Base-by-base conservation (phyloP, 2,113 vertebrate species). In the Pseudorhombus dupliciocellatus region DNA sequence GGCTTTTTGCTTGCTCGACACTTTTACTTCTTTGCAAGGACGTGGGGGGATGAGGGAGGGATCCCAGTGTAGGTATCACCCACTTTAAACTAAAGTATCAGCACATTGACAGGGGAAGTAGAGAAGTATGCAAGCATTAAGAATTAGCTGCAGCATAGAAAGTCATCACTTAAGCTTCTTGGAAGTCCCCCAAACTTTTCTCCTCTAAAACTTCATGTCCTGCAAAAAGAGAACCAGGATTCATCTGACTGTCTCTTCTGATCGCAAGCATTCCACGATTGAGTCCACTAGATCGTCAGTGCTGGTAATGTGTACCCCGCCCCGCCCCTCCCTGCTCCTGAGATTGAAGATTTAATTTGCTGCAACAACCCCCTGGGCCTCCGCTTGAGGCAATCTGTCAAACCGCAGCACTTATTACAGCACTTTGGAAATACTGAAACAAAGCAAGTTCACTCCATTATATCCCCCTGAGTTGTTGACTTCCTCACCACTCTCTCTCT, bases 371-470 rank as follows among this genome's bases (percentile, higher is more conserved):
- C 67, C 70, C 63, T 44, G 67, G 74, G 79, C 53, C 79, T 84
- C 70, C 54, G 54, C 76, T 71, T 63, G 52, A 81, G 76, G 81
- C 74, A 81, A 80, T 88, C 87, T 87, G 81, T 86, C 80, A 85
- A 86, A 89, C 79, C 28, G 50, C 80, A 80, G 84, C 74, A 79
- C 83, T 90, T 88, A 84, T 73, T 85, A 77, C 72, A 74, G 76
- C 79, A 76, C 83, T 85, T 65, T 84, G 66, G 71, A 85, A 81
- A 85, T 56, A 58, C 61, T 58, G 48, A 80, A 84, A 82, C 65
- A 63, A 84, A 87, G 81, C 74, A 87, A 71, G 70, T 72, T 85
- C 63, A 44, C 80, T 87, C 76, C 54, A 77, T 82, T 75, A 70
- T 66, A 77, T 80, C 71, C 84, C 75, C 85, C 34, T 4, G 79